Evolutionary conservation across 2,888 invertebrate species (phyloP).

Genomic region (Machimus atricapillus): DNA sequence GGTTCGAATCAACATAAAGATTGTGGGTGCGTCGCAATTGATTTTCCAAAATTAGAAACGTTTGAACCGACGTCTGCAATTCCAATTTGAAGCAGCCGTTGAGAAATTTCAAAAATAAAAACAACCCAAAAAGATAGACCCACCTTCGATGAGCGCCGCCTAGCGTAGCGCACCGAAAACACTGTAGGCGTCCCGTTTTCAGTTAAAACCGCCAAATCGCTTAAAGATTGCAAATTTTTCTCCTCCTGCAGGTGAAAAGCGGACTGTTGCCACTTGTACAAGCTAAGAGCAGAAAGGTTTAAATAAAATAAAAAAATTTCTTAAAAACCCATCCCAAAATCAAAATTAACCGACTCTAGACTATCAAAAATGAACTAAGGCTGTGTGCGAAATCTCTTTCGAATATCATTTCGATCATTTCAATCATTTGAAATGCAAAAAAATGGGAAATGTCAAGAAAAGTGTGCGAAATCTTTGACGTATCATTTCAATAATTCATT

Average conservation of each 20-base stretch:
- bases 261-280: conserved; percentile 1
- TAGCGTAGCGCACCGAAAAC: background rate
- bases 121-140: background rate
- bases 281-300: background rate
- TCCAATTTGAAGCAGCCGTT: background rate
- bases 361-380: no score
- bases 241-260: background rate
- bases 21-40: background rate
- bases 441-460: no score
- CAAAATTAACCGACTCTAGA: no score
- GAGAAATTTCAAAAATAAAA: background rate
- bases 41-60: background rate
- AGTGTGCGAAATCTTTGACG: no score
- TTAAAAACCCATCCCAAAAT: background rate
- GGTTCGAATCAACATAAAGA: background rate
- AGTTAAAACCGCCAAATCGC: background rate
- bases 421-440: no score
- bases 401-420: no score
- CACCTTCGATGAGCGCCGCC: background rate
- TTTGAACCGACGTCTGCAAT: background rate
- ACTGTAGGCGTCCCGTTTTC: background rate
- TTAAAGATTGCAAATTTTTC: background rate
- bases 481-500: no score
- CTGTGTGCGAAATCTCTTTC: no score
- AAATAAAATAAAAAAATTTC: no score